Evolutionary conservation across 1,140 invertebrate genomes (phyloP), one percentile per base, ranked within the genome.

Genomic region (Geopemphigus sp.): DNA sequence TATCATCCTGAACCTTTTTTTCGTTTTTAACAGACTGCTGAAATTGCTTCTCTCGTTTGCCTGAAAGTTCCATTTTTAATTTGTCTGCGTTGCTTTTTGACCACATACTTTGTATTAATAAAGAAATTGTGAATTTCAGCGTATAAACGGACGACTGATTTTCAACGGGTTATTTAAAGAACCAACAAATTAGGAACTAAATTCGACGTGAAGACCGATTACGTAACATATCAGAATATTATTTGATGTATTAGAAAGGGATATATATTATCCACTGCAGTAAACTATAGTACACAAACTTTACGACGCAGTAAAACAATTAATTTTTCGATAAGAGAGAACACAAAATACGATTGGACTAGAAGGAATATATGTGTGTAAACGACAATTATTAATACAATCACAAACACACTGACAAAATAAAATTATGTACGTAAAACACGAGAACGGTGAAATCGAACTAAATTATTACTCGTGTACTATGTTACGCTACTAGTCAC

Each of bases 51-150:
- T 78, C 74, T 11, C 74, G 57, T 8, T 78, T 63, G n/a, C 74
- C 74, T 78, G 57, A 78, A 78, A 63, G 74, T 78, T 59, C 74
- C 57, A 63, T 78, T 63, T 78, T 78, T 61, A 78, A 61, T 61
- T 78, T 78, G 24, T 61, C 57, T 61, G 74, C 74, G 53, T 78
- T 78, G 39, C 22, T 78, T 26, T 78, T 78, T 10, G 74, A 78
- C 74, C 74, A 78, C 74, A 78, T 78, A n/a, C 29, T 63, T 61
- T 63, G 32, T 39, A 15, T 54, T 53, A 54, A 29, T 29, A 53
- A 45, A 53, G 22, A 12, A 39, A 39, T 39, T 8, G 22, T 70
- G 22, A 17, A 22, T 68, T 45, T 24, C 19, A 19, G 53, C 3
- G 6, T 19, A 19, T 54, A 54, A 17, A 54, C 14, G 1, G 3